Percentiles rank a stretch among this genome's conserved stretches.
phyloP scores from a whole-genome alignment of 2,888 invertebrate species.

The Eledone cirrhosa region DNA sequence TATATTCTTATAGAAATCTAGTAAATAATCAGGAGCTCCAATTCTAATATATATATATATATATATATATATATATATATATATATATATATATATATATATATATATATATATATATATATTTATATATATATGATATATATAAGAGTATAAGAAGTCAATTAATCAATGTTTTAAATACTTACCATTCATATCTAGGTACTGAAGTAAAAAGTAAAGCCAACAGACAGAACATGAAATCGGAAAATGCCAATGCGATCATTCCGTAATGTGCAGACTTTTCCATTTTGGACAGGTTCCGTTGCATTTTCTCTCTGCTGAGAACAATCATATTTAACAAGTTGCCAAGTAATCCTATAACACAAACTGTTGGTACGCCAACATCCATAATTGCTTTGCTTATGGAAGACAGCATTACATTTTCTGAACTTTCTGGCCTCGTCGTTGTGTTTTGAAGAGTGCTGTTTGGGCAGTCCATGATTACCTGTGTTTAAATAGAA shows the following conservation, averaged over 20 bases:
- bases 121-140: too few relatives aligned
- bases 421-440: slow-evolving; percentile 33
- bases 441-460: neutral
- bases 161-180: neutral
- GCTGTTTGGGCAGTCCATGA: slow-evolving; percentile 16
- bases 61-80: too few relatives aligned
- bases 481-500: neutral
- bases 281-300: slow-evolving; percentile 60
- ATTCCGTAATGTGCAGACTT: slow-evolving; percentile 62
- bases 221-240: slow-evolving; percentile 61
- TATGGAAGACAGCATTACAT: slow-evolving; percentile 39
- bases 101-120: too few relatives aligned
- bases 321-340: slow-evolving; percentile 59
- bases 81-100: too few relatives aligned
- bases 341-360: slow-evolving; percentile 60
- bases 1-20: too few relatives aligned
- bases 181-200: slow-evolving; percentile 36
- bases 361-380: slow-evolving; percentile 57
- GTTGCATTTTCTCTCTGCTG: slow-evolving; percentile 56
- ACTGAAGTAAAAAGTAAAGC: slow-evolving; percentile 57
- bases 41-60: too few relatives aligned
- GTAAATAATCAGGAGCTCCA: too few relatives aligned
- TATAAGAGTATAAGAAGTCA: too few relatives aligned
- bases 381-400: slow-evolving; percentile 50
- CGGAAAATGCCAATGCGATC: slow-evolving; percentile 62